Evolutionary conservation across 2,888 invertebrate genomes (phyloP), one percentile per base, ranked within the genome.

Genomic region (Caenorhabditis doughertyi): DNA sequence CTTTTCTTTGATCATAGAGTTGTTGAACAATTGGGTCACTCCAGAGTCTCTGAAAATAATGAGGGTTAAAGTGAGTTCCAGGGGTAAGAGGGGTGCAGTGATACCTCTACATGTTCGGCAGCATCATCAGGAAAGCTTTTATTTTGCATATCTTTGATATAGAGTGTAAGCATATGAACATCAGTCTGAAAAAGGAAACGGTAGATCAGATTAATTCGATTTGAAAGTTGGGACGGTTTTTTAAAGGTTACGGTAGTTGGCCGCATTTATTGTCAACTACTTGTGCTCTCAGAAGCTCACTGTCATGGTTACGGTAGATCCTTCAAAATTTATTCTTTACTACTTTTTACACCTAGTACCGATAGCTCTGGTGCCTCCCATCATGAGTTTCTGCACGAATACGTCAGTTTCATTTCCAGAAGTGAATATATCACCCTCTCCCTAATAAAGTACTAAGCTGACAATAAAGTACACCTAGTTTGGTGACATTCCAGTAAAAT

Each of bases 111-210:
- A 25, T 29, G 32, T 8, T 58, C 58, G 0, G 68, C 58, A 9
- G 47, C 56, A 2, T 79, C 79, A 23, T 44, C 18, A 3, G 32
- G n/a, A 51, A 72, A 72, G 5, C 1, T 44, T n/a, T 67, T 79
- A 18, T 79, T 32, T 23, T 67, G 55, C 56, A 72, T 62, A 13
- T 55, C 58, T 39, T 70, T 64, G 13, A 62, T 64, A 42, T 47
- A 79, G 39, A 55, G 58, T 0, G 49, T 53, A 11, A 58, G 51
- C 47, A 71, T 77, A n/a, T 53, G 64, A 4, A 35, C 89, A 67
- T 91, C 90, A 35, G 74, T 71, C 89, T 90, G 74, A 62, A 89
- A 85, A 18, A 7, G 3, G 39, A 39, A 16, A 5, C 11, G 2
- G 16, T 39, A 18, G n/a, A n/a, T n/a, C n/a, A n/a, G n/a, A n/a